Evolutionary conservation across 2,888 invertebrate species (phyloP).

Genomic region (Pheosia gnoma): DNA sequence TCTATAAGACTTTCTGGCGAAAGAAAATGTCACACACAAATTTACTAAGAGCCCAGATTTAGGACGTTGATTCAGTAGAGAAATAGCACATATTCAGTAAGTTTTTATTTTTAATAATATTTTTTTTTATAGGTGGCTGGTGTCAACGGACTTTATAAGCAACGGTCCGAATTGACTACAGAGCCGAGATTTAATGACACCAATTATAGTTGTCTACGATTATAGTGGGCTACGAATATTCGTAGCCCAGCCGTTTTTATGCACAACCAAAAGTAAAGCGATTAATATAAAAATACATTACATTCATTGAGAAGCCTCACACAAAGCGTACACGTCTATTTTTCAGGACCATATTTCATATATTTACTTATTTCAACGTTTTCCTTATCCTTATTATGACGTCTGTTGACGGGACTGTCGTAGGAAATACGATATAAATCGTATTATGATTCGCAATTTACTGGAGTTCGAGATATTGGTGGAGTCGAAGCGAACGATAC

Average conservation of each 20-base stretch:
- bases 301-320: not conserved
- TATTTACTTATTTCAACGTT: not conserved
- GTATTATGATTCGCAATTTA: conserved; percentile 2
- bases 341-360: not conserved
- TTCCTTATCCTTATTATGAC: not conserved
- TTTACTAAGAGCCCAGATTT: not conserved
- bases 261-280: not conserved
- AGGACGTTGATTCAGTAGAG: too few relatives aligned
- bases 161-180: too few relatives aligned
- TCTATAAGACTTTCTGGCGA: not conserved
- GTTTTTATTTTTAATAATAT: not conserved
- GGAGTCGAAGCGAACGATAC: not conserved
- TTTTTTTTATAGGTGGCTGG: not conserved
- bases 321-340: not conserved
- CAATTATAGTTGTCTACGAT: too few relatives aligned
- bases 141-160: too few relatives aligned
- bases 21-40: not conserved
- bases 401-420: not conserved
- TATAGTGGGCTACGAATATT: too few relatives aligned
- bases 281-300: conserved; percentile 1
- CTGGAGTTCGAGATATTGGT: not conserved
- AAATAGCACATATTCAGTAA: too few relatives aligned
- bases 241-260: not conserved
- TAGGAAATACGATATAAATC: conserved; percentile 2
- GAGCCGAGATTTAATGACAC: too few relatives aligned